Conservation (phyloP, 2,888 invertebrate species). For the Anoncus sp. region DNA sequence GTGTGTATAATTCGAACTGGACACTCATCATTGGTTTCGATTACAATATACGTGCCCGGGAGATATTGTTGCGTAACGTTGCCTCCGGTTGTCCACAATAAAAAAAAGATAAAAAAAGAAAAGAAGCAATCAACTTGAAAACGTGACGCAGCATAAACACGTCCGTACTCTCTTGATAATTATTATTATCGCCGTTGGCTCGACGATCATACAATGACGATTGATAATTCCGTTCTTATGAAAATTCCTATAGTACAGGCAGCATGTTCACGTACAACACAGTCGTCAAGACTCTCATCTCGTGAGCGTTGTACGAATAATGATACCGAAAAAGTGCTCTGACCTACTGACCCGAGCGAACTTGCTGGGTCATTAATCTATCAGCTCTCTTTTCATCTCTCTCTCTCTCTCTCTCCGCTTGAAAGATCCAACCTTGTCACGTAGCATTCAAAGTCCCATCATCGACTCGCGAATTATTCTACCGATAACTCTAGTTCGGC, state of each 20-base stretch:
- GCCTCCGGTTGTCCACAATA: slow-evolving; percentile 11
- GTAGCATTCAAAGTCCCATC: neutral
- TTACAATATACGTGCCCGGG: slow-evolving; percentile 19
- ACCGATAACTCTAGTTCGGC: neutral
- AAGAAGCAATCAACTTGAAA: slow-evolving; percentile 9
- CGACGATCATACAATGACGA: slow-evolving; percentile 17
- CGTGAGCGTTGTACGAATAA: slow-evolving; percentile 14
- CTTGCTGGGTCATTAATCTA: slow-evolving; percentile 47
- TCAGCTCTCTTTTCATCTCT: neutral
- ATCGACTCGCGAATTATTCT: neutral
- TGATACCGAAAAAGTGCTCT: slow-evolving; percentile 37
- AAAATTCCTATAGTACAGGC: slow-evolving; percentile 28
- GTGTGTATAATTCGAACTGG: neutral
- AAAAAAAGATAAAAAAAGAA: slow-evolving; percentile 1
- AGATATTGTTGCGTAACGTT: slow-evolving; percentile 41
- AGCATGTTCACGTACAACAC: neutral
- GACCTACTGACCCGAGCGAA: slow-evolving; percentile 56
- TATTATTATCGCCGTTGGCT: neutral
- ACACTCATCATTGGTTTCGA: slow-evolving; percentile 40
- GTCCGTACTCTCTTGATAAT: slow-evolving; percentile 1
- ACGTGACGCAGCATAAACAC: slow-evolving; percentile 49
- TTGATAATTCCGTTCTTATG: slow-evolving; percentile 14
- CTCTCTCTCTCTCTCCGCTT: neutral
- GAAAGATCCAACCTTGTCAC: neutral
- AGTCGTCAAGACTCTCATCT: neutral